phyloP scores from a whole-genome alignment of 1,140 invertebrate genomes.

The Drosophila kanapiae region DNA sequence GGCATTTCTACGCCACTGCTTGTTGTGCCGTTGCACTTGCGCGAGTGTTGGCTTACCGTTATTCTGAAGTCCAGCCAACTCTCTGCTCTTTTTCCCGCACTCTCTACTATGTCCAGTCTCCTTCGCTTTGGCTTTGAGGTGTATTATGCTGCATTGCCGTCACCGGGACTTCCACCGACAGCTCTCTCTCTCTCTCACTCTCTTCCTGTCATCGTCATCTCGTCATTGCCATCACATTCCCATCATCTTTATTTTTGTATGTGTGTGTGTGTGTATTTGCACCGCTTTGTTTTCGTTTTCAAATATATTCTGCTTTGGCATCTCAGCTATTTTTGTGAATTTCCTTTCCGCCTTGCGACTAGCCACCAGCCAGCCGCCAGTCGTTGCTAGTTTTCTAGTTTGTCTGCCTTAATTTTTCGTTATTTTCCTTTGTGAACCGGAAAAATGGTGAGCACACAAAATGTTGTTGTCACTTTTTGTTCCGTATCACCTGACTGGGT shows the following conservation, averaged over 20 bases:
- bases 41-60: constrained; percentile 7
- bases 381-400: constrained; percentile 19
- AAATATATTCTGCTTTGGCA: constrained; percentile 31
- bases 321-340: constrained; percentile 35
- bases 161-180: not conserved
- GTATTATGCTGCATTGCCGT: constrained; percentile 19
- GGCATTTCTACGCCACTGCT: not conserved
- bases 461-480: constrained; percentile 25
- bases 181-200: not conserved
- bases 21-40: not conserved
- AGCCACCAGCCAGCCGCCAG: not conserved
- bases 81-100: not conserved
- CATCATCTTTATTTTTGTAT: not conserved
- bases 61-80: not conserved
- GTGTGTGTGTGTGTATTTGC: constrained; percentile 5
- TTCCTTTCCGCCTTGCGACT: constrained; percentile 35
- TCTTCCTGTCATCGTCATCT: constrained; percentile 1
- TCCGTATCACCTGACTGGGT: constrained; percentile 38
- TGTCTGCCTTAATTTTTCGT: constrained; percentile 32
- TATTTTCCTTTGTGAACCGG: constrained; percentile 32
- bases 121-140: not conserved
- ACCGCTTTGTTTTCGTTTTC: constrained; percentile 29
- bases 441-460: constrained; percentile 21
- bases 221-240: constrained; percentile 19
- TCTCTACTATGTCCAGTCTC: constrained; percentile 1